These are phyloP conservation scores for Myiozetetes cayanensis DNA, from an alignment of 2,113 vertebrate species.

Conservation along the genomic window DNA sequence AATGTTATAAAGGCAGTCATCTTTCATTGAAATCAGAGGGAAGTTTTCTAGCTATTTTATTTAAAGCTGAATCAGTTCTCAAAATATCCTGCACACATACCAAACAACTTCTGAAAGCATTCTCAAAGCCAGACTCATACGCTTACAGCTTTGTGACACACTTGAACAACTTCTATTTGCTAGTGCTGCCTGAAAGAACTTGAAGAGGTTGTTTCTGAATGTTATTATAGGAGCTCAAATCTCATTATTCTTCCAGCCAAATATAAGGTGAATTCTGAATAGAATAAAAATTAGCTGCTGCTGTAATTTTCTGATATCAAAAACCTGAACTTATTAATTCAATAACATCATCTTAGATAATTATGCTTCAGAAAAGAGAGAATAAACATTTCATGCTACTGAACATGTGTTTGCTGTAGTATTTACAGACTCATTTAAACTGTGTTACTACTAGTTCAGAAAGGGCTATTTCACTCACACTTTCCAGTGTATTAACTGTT, in stretches of 20 bases:
- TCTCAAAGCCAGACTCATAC: background rate
- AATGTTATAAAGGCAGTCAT: background rate
- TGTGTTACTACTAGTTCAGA: background rate
- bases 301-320: background rate
- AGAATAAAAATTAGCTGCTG: background rate
- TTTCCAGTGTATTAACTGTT: background rate
- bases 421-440: background rate
- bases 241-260: background rate
- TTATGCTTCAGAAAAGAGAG: background rate
- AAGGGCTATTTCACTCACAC: background rate
- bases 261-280: background rate
- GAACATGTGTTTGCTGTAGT: background rate
- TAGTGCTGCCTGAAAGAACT: background rate
- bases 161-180: background rate
- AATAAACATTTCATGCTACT: background rate
- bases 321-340: background rate
- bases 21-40: background rate
- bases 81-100: background rate
- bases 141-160: background rate
- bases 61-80: background rate
- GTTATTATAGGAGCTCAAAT: background rate
- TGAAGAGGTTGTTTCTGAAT: background rate
- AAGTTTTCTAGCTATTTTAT: background rate
- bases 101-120: background rate
- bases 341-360: background rate